A percentile compares a stretch with the other conserved stretches of the same genome.
Conservation (phyloP, 2,113 vertebrate species). For the Phycodurus eques region DNA sequence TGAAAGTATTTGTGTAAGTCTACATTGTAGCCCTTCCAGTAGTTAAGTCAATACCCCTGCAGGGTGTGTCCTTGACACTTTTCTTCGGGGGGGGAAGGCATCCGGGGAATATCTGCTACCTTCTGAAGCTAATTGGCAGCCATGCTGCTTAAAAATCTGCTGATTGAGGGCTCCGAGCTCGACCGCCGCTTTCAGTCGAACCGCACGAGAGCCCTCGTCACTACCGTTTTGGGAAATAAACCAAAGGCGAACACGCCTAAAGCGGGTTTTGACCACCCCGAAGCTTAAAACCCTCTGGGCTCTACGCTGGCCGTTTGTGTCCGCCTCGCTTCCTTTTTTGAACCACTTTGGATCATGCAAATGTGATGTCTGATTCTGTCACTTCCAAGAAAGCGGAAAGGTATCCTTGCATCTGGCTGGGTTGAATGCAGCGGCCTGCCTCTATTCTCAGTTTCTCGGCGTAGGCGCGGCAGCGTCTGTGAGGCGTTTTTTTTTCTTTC, state of each 20-base stretch:
- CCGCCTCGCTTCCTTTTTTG: background rate
- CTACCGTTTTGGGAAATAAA: constrained; percentile 54
- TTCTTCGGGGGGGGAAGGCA: constrained; percentile 11
- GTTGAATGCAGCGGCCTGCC: background rate
- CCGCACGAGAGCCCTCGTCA: constrained; percentile 30
- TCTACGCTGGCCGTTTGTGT: no score
- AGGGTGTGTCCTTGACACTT: constrained; percentile 25
- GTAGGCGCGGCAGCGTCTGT: background rate
- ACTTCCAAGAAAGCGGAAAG: background rate
- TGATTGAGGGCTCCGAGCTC: constrained; percentile 31
- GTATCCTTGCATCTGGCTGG: background rate
- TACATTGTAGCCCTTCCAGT: constrained; percentile 3
- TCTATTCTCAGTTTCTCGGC: background rate
- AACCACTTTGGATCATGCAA: background rate
- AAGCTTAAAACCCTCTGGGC: constrained; percentile 65
- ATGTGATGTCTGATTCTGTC: background rate
- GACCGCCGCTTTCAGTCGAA: constrained; percentile 35
- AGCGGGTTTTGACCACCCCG: constrained; percentile 56
- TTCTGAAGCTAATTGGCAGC: constrained; percentile 40
- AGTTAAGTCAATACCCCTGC: constrained; percentile 20
- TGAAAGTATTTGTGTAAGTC: constrained; percentile 1
- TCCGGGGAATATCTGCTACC: constrained; percentile 36
- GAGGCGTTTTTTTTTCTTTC: background rate
- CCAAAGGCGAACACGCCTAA: constrained; percentile 68
- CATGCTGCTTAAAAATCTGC: constrained; percentile 31